Evolutionary conservation across 1,140 invertebrate species (phyloP), one percentile per base, ranked within the genome.

Genomic region (Drosophila miranda): DNA sequence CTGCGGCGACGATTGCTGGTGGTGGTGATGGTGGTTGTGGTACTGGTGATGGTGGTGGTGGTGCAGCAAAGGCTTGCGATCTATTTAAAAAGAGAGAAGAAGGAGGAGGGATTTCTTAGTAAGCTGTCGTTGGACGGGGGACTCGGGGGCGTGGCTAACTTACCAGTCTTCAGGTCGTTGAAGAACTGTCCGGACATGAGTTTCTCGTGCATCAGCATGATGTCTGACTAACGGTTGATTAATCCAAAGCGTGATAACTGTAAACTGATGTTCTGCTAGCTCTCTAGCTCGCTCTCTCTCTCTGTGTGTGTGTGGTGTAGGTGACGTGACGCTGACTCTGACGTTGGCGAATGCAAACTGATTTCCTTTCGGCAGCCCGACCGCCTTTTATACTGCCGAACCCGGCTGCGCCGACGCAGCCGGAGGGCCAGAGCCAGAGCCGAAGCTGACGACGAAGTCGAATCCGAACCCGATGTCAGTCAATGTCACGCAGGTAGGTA

Each of bases 181-280:
- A 90, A 78, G 71, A 90, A 90, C 73, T 90, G 80, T 50, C 87
- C 87, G 4, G 87, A 44, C 55, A 90, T 78, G 13, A 90, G 67
- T 83, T 90, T 90, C 61, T 90, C 87, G 73, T 90, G 89, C 75
- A 90, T 89, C 67, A 90, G 69, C 89, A 90, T 86, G 54, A 34
- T 76, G 53, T 46, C 43, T 41, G 23, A 4, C 13, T 5, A 19
- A 19, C 5, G 11, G 28, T 58, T 53, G 9, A 38, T 13, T 78
- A 79, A 84, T 82, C 79, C 79, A 71, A 75, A 69, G 48, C 28
- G 58, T 53, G 28, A 53, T 64, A 9, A 64, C 16, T 69, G 49
- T 49, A 46, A 53, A 44, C 2, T 56, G 70, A 30, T n/a, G 48
- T 23, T 44, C 46, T 38, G 34, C 34, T 50, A 42, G 28, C 16